phyloP scores from a whole-genome alignment of 2,888 invertebrate species.

The Mycogona germanica region DNA sequence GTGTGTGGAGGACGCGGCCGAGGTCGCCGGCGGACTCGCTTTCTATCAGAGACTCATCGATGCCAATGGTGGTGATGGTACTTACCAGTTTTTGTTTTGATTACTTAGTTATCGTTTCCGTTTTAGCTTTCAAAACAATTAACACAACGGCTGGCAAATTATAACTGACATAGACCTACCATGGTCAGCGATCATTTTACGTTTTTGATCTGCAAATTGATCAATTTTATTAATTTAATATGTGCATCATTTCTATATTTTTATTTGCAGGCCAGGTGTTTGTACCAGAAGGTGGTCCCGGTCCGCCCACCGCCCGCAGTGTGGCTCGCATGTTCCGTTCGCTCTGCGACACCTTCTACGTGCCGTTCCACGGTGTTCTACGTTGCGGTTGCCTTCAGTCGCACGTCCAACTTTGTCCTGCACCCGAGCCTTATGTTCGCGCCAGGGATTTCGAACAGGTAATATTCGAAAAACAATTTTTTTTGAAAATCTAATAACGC shows the following conservation, averaged over 20 bases:
- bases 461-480: too few relatives aligned
- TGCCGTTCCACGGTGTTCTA: constrained; percentile 55
- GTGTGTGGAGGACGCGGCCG: constrained; percentile 33
- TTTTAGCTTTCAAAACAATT: too few relatives aligned
- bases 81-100: too few relatives aligned
- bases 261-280: too few relatives aligned
- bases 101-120: too few relatives aligned
- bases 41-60: constrained; percentile 70
- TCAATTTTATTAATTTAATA: too few relatives aligned
- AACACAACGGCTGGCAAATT: too few relatives aligned
- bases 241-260: too few relatives aligned
- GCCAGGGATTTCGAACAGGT: constrained; percentile 44
- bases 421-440: constrained; percentile 42
- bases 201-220: too few relatives aligned
- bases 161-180: too few relatives aligned
- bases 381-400: constrained; percentile 64
- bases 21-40: constrained; percentile 45
- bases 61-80: constrained; percentile 55
- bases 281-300: constrained; percentile 37
- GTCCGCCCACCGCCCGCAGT: constrained; percentile 37
- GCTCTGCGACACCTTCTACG: constrained; percentile 57
- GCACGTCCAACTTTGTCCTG: constrained; percentile 56
- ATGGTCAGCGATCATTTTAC: too few relatives aligned
- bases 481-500: too few relatives aligned
- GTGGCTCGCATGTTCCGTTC: constrained; percentile 48